These are phyloP conservation scores for Hesperia comma DNA, from an alignment of 2,888 invertebrate species.

Conservation along the genomic window DNA sequence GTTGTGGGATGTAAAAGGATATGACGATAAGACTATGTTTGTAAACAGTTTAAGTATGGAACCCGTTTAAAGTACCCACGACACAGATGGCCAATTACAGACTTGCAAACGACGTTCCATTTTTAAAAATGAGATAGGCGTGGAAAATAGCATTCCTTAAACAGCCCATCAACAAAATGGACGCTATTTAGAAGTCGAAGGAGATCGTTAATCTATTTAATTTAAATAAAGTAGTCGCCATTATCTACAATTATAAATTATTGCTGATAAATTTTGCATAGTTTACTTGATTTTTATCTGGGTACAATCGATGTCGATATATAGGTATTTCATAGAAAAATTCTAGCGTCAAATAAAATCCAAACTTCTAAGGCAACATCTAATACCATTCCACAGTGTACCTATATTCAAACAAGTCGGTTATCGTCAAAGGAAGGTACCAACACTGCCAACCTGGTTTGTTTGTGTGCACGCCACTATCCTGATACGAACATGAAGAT, in stretches of 20 bases:
- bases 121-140: constrained; percentile 16
- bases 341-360: too few relatives aligned
- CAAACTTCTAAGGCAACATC: too few relatives aligned
- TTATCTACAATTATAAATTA: constrained; percentile 15
- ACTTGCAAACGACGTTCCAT: background rate
- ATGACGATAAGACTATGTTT: background rate
- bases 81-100: background rate
- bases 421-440: too few relatives aligned
- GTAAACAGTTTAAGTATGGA: background rate
- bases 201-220: constrained; percentile 33
- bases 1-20: too few relatives aligned
- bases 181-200: constrained; percentile 39
- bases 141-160: constrained; percentile 19
- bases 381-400: too few relatives aligned
- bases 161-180: constrained; percentile 20
- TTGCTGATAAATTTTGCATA: constrained; percentile 23
- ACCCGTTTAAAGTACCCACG: background rate
- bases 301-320: too few relatives aligned
- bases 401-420: too few relatives aligned
- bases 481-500: too few relatives aligned
- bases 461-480: too few relatives aligned
- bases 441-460: too few relatives aligned
- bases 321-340: too few relatives aligned
- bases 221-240: constrained; percentile 32
- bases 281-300: background rate